phyloP scores from a whole-genome alignment of 92 coral and sea anemone species.

The Pocillopora grandis region DNA sequence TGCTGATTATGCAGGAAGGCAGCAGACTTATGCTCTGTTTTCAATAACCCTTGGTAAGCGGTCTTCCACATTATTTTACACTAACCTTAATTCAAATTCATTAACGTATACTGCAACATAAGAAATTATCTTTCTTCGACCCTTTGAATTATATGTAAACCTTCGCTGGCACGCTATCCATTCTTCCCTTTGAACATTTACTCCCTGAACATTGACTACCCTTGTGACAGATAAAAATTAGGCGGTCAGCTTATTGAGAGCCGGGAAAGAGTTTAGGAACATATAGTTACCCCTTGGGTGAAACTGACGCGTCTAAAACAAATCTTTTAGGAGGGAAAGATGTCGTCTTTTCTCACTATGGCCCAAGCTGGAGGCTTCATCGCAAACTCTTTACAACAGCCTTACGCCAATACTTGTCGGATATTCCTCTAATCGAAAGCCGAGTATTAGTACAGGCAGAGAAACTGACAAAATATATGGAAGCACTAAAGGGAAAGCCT shows the following conservation, averaged over 20 bases:
- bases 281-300: too few species aligned
- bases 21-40: conserved; percentile 13
- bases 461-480: conserved; percentile 43
- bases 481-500: conserved; percentile 44
- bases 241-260: too few species aligned
- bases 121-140: too few species aligned
- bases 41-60: conserved; percentile 25
- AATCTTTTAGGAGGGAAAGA: conserved; percentile 1
- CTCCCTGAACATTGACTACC: too few species aligned
- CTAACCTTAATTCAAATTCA: too few species aligned
- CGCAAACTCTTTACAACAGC: conserved; percentile 69
- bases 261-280: too few species aligned
- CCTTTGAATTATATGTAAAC: too few species aligned
- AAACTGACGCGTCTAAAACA: background rate
- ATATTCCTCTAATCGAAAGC: conserved; percentile 41
- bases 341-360: conserved; percentile 48
- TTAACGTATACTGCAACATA: too few species aligned
- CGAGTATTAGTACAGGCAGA: conserved; percentile 49
- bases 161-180: too few species aligned
- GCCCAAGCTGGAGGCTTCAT: conserved; percentile 75
- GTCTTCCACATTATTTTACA: too few species aligned
- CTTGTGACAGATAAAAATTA: too few species aligned
- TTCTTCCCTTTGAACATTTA: too few species aligned
- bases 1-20: conserved; percentile 52
- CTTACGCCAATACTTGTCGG: conserved; percentile 46